Evolutionary conservation across 2,113 vertebrate genomes (phyloP).

Genomic region (Tychaedon coryphoeus): DNA sequence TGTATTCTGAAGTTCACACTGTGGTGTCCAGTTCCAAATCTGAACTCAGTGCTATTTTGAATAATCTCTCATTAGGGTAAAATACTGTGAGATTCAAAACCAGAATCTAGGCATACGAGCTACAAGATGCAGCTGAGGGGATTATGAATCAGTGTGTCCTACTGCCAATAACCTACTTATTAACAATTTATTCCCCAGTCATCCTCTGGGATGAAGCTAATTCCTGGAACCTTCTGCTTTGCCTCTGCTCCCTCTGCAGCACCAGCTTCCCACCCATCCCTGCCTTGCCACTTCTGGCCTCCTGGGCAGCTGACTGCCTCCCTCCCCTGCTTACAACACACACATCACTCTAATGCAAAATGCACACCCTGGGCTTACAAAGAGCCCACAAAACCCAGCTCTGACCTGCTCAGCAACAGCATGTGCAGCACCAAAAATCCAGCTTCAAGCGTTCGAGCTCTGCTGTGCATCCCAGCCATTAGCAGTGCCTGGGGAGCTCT

Average conservation of each 20-base stretch:
- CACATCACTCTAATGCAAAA: not conserved
- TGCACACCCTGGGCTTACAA: not conserved
- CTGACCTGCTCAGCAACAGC: not conserved
- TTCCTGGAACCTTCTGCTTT: not conserved
- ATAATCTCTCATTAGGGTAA: not conserved
- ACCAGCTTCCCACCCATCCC: not conserved
- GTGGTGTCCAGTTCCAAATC: not conserved
- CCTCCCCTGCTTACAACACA: not conserved
- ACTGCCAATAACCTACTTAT: not conserved
- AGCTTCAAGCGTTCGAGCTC: not conserved
- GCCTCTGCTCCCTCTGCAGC: not conserved
- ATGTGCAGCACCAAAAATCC: not conserved
- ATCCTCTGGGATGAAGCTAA: not conserved
- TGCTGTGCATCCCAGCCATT: constrained; percentile 20
- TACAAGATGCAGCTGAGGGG: not conserved
- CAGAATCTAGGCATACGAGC: not conserved
- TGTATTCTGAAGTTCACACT: not conserved
- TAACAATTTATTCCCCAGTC: not conserved
- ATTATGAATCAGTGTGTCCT: not conserved
- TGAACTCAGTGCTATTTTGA: not conserved
- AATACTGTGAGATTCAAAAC: not conserved
- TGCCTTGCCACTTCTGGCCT: rapidly evolving
- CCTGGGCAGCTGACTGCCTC: not conserved
- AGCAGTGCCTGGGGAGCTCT: not conserved
- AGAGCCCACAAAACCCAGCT: not conserved